Evolutionary conservation across 2,888 invertebrate species (phyloP).

Genomic region (Leptopilina myrica): DNA sequence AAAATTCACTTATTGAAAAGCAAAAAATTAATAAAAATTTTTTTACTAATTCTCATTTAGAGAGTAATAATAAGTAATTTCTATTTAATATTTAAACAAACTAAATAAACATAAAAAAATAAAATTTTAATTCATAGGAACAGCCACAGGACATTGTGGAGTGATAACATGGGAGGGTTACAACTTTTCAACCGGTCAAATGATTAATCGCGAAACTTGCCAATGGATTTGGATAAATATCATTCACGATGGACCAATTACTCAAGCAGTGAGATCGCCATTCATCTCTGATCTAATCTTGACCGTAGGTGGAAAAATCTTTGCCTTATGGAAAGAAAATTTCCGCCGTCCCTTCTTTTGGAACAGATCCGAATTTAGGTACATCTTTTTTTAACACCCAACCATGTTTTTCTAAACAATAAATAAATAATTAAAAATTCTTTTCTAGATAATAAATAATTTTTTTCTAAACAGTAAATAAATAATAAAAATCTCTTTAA

Average conservation of each 20-base stretch:
- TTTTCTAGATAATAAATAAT: no score
- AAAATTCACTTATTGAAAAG: no score
- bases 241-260: slow-evolving; percentile 86
- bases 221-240: slow-evolving; percentile 75
- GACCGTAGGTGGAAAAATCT: slow-evolving; percentile 86
- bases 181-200: slow-evolving; percentile 81
- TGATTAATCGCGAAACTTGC: slow-evolving; percentile 80
- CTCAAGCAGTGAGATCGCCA: slow-evolving; percentile 81
- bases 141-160: slow-evolving; percentile 75
- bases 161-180: slow-evolving; percentile 83
- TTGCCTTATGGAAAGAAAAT: slow-evolving; percentile 86
- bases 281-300: slow-evolving; percentile 81
- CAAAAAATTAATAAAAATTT: no score
- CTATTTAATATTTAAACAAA: no score
- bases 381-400: background rate
- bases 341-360: slow-evolving; percentile 82
- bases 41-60: no score
- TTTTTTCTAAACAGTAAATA: no score
- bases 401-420: no score
- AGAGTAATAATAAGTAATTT: no score
- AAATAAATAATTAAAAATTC: no score
- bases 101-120: background rate
- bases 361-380: slow-evolving; percentile 79
- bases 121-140: slow-evolving; percentile 40
- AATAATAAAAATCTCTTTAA: no score